phyloP scores from a whole-genome alignment of 1,140 invertebrate genomes.

The Bombus confusus region DNA sequence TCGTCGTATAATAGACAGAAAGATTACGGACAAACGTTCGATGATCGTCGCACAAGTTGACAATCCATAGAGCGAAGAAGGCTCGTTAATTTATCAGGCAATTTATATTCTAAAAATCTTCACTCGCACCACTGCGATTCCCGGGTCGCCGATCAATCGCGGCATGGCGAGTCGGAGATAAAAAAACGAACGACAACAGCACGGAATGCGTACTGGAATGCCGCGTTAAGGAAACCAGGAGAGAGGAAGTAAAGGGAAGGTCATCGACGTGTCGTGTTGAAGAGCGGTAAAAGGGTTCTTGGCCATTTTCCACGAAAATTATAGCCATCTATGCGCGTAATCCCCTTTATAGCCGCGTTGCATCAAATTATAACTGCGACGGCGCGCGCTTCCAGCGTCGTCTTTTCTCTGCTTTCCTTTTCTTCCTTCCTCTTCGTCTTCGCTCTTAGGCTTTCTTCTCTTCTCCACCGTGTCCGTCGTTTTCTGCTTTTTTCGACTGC shows the following conservation, averaged over 20 bases:
- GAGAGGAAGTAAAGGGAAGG: constrained; percentile 30
- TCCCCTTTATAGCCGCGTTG: constrained; percentile 69
- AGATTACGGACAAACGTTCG: no score
- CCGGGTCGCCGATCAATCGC: neutral
- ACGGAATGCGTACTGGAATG: constrained; percentile 10
- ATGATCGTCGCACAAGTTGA: no score
- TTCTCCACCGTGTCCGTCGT: constrained; percentile 28
- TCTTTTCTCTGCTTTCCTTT: constrained; percentile 11
- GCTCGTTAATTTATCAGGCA: neutral
- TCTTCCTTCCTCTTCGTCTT: neutral
- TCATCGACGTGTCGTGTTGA: constrained; percentile 35
- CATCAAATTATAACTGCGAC: constrained; percentile 71
- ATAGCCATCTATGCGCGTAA: constrained; percentile 69
- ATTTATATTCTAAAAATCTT: neutral
- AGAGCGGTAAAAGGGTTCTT: constrained; percentile 37
- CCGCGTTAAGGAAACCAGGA: constrained; percentile 8
- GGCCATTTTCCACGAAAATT: constrained; percentile 69
- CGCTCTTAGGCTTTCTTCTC: constrained; percentile 3
- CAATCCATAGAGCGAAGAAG: no score
- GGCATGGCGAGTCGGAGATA: neutral
- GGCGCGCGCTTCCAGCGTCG: constrained; percentile 43
- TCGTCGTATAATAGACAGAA: no score
- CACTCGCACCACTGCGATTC: neutral
- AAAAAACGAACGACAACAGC: neutral
- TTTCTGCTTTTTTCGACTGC: constrained; percentile 42